These are phyloP conservation scores for Dasypogon diadema DNA, from an alignment of 2,888 invertebrate genomes.

Conservation along the genomic window DNA sequence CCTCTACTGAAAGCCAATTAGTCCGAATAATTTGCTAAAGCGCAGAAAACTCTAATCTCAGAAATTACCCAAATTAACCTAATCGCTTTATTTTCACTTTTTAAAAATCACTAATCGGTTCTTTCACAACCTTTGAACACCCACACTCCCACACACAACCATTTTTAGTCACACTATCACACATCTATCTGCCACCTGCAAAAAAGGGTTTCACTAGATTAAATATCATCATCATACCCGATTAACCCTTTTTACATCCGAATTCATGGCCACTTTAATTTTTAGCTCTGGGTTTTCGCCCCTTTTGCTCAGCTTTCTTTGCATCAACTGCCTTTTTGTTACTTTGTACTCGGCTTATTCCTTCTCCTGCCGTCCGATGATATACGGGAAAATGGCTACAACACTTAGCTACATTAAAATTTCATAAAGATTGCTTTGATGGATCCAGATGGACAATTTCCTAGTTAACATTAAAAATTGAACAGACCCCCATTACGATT, in stretches of 20 bases:
- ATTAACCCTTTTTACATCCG: constrained; percentile 42
- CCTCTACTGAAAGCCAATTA: no score
- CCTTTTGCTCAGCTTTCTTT: constrained; percentile 20
- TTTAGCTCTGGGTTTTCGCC: constrained; percentile 4
- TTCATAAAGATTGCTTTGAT: constrained; percentile 28
- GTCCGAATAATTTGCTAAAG: no score
- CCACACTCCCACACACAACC: not conserved
- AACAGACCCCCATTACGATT: not conserved
- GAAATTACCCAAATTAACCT: constrained; percentile 16
- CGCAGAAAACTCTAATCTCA: no score
- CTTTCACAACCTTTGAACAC: not conserved
- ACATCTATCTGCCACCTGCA: not conserved
- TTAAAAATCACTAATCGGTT: constrained; percentile 25
- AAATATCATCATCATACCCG: constrained; percentile 46
- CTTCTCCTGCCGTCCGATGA: not conserved
- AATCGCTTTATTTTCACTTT: constrained; percentile 9
- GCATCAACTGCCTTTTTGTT: constrained; percentile 19
- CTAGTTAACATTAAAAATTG: constrained; percentile 33
- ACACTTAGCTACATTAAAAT: constrained; percentile 36
- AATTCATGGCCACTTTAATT: constrained; percentile 43
- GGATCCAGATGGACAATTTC: constrained; percentile 3
- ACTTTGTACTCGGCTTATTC: not conserved
- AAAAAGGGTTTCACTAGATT: constrained; percentile 43
- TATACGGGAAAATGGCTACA: constrained; percentile 6
- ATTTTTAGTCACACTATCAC: not conserved